Conservation (phyloP, 1,140 invertebrate genomes). For the Chymomyza costata region DNA sequence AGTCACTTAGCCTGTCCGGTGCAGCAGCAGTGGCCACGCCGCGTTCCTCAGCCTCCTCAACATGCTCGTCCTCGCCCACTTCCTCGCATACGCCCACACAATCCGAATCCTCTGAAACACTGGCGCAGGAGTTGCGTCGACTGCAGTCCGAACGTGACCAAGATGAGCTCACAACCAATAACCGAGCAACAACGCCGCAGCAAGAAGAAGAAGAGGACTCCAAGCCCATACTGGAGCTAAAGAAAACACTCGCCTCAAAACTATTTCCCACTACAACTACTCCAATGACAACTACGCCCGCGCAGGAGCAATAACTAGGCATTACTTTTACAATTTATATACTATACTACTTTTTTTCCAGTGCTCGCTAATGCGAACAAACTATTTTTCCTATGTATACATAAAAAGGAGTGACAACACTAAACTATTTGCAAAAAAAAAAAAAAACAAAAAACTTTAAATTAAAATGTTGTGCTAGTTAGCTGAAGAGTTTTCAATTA, state of each 20-base stretch:
- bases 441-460: neutral
- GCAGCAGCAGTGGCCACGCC: conserved; percentile 24
- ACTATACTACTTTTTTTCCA: neutral
- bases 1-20: conserved; percentile 39
- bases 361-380: neutral
- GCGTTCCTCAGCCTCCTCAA: conserved; percentile 46
- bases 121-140: conserved; percentile 32
- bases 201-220: conserved; percentile 17
- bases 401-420: conserved; percentile 17
- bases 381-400: conserved; percentile 39
- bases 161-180: conserved; percentile 8
- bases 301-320: conserved; percentile 41
- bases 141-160: conserved; percentile 25
- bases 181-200: neutral
- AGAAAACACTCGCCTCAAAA: conserved; percentile 47
- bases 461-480: neutral
- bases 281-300: conserved; percentile 1
- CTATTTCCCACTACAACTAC: conserved; percentile 31
- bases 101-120: conserved; percentile 33
- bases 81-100: conserved; percentile 56
- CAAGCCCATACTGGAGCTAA: conserved; percentile 39
- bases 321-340: neutral
- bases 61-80: conserved; percentile 52
- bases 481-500: neutral
- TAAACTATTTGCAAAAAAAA: conserved; percentile 32